These are phyloP conservation scores for Heterodera schachtii DNA, from an alignment of 1,140 invertebrate species.

Conservation along the genomic window DNA sequence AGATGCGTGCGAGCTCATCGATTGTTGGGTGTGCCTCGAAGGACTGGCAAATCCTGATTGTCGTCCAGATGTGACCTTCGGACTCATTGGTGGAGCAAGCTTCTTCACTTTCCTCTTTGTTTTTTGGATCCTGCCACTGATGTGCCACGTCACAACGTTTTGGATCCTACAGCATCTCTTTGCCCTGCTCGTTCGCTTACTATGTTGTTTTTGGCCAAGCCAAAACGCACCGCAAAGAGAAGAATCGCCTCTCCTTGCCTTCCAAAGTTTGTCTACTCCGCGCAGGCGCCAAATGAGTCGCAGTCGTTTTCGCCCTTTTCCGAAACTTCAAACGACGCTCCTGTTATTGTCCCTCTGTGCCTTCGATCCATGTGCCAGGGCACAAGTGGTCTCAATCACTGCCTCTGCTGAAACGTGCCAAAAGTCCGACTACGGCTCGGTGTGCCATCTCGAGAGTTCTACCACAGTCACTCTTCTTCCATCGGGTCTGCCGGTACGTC, in stretches of 20 bases:
- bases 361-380: no score
- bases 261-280: no score
- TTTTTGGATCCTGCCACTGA: neutral
- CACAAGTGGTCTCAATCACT: neutral
- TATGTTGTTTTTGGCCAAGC: no score
- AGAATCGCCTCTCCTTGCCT: no score
- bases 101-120: neutral
- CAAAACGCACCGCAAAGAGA: no score
- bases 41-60: neutral
- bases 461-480: constrained; percentile 12
- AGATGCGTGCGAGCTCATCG: neutral
- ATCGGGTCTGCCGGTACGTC: neutral
- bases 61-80: neutral
- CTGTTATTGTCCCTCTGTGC: no score
- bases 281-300: no score
- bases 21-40: neutral
- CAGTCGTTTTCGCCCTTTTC: no score
- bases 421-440: neutral
- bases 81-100: neutral
- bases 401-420: neutral
- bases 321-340: no score
- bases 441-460: neutral
- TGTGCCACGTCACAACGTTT: no score
- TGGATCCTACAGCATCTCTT: no score
- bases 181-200: no score